A percentile compares a stretch with the other conserved stretches of the same genome.
phyloP scores from a whole-genome alignment of 2,888 invertebrate genomes.

The Nesidiocoris tenuis region DNA sequence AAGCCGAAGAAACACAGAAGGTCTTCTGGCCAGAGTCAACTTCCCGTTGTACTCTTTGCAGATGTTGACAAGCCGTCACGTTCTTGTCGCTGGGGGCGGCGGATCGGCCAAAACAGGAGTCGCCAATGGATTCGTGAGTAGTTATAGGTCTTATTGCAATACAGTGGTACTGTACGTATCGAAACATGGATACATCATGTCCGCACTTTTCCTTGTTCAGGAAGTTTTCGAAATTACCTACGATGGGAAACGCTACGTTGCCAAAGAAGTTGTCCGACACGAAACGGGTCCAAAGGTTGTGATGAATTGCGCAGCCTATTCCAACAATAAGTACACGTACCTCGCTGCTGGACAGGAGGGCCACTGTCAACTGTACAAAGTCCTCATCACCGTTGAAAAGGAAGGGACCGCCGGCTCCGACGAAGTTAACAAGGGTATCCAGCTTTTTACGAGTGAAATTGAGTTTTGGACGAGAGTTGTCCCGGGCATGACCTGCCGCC shows the following conservation, averaged over 20 bases:
- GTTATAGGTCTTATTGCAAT: too few species aligned
- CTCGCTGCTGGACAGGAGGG: slow-evolving; percentile 90
- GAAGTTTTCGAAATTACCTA: slow-evolving; percentile 90
- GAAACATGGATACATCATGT: too few species aligned
- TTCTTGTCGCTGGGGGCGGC: slow-evolving; percentile 95
- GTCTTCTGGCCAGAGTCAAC: slow-evolving; percentile 78
- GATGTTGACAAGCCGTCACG: slow-evolving; percentile 87
- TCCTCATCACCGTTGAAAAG: slow-evolving; percentile 58
- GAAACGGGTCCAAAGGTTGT: slow-evolving; percentile 87
- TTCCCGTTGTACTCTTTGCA: slow-evolving; percentile 90
- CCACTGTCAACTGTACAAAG: slow-evolving; percentile 81
- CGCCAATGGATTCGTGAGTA: slow-evolving; percentile 94
- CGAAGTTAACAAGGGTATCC: too few species aligned
- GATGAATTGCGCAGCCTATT: slow-evolving; percentile 83
- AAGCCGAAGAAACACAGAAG: slow-evolving; percentile 52
- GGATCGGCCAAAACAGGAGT: slow-evolving; percentile 96
- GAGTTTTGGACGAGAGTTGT: too few species aligned
- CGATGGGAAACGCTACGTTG: slow-evolving; percentile 77
- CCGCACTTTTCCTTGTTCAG: too few species aligned
- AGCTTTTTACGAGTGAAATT: too few species aligned
- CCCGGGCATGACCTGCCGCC: too few species aligned
- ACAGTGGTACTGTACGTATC: too few species aligned
- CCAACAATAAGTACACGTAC: slow-evolving; percentile 71
- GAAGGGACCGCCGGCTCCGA: too few species aligned
- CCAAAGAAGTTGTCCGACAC: slow-evolving; percentile 83